Conservation (phyloP, 2,888 invertebrate species). For the Ecdyonurus torrentis region DNA sequence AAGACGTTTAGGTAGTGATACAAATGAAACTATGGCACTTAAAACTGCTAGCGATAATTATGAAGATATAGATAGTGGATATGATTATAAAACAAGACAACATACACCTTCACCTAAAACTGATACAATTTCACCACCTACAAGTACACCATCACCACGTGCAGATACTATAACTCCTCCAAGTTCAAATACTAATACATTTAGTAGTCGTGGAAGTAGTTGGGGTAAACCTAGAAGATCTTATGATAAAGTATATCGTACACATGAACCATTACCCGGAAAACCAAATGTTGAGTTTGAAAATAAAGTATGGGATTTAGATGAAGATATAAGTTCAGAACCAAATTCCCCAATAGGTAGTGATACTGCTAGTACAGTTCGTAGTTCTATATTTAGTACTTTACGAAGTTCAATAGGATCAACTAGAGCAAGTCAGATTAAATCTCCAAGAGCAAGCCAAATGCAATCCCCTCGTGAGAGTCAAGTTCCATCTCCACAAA, state of each 20-base stretch:
- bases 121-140: neutral
- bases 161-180: neutral
- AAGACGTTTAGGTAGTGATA: neutral
- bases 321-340: constrained; percentile 24
- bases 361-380: neutral
- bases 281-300: constrained; percentile 64
- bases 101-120: neutral
- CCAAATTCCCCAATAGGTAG: neutral
- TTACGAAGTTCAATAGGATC: neutral
- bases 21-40: neutral
- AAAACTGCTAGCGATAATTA: constrained; percentile 4
- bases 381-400: neutral
- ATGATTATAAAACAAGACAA: neutral
- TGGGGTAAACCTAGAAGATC: constrained; percentile 30
- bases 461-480: neutral
- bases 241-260: constrained; percentile 69
- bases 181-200: neutral
- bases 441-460: neutral
- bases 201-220: neutral
- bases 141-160: neutral
- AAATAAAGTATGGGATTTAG: constrained; percentile 62
- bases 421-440: neutral
- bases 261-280: constrained; percentile 61
- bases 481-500: neutral
- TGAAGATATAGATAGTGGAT: neutral